Evolutionary conservation across 2,888 invertebrate species (phyloP).

Genomic region (Tenthredo notha): DNA sequence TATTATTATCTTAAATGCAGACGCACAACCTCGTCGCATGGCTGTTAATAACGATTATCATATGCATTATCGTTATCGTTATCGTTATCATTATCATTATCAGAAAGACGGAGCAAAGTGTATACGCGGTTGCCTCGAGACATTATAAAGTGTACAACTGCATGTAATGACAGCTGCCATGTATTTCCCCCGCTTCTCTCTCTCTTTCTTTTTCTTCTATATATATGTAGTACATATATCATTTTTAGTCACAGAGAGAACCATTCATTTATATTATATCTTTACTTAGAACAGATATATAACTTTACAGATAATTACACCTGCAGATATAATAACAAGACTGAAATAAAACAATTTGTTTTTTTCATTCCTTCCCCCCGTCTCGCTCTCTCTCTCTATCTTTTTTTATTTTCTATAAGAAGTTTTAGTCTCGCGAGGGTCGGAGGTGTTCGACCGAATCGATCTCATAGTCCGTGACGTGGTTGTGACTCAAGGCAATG

Average conservation of each 20-base stretch:
- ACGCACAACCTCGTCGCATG: neutral
- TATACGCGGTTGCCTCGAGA: neutral
- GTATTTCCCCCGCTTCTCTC: neutral
- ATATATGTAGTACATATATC: neutral
- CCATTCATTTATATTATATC: neutral
- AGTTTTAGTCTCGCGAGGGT: constrained; percentile 20
- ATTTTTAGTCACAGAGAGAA: neutral
- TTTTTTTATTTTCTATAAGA: neutral
- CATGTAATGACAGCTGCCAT: neutral
- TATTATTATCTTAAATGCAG: neutral
- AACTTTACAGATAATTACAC: neutral
- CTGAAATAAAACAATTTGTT: neutral
- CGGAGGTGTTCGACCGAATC: constrained; percentile 36
- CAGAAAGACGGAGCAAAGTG: neutral
- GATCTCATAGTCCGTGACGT: neutral
- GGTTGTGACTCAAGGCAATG: constrained; percentile 4
- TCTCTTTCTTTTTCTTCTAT: neutral
- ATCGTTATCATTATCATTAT: constrained; percentile 34
- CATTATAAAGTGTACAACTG: constrained; percentile 1
- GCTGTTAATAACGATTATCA: neutral
- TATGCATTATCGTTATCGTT: constrained; percentile 11
- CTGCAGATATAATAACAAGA: constrained; percentile 3
- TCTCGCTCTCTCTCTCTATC: neutral
- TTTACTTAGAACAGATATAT: neutral
- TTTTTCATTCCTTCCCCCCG: neutral